Base-by-base conservation (phyloP, 2,888 invertebrate species). In the Ichneumoninae sp. region DNA sequence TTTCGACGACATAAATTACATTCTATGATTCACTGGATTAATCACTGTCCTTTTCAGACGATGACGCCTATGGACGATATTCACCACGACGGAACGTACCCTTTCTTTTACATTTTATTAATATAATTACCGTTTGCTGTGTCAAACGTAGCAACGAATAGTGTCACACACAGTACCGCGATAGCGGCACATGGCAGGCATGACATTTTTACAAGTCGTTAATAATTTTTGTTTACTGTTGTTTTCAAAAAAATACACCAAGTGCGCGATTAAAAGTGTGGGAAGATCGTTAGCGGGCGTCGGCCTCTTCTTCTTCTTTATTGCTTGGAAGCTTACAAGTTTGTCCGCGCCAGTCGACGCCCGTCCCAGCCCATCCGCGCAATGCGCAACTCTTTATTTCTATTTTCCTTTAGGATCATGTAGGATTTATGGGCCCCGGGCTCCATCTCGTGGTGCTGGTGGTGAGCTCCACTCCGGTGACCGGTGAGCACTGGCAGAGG, bases 81-180 rank as follows among this genome's bases (percentile, higher is more conserved):
- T 63, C 30, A 63, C 30, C 63, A 4, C 60, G 13, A 30, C 16
- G 44, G 13, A 63, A 63, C 30, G n/a, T 33, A 63, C 63, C 3
- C n/a, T 30, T 16, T 19, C 36, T 30, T 30, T 16, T 54, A 47
- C 16, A 36, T 22, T 30, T 16, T 54, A 47, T 22, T 5, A 60
- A 81, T 57, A 7, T 57, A 7, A 50, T 85, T 85, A 85, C 85
- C 85, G 19, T 82, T 71, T 71, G 77, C 57, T 19, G 40, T 60
- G 13, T 36, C 26, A 50, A 82, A 52, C 4, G 50, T 70, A 66
- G 47, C 57, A 44, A 44, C 52, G 16, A 85, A 16, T 3, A 81
- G 30, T 40, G 69, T 68, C 70, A 4, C 44, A 4, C 30, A 71
- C 71, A 75, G 69, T 75, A 85, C 44, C 57, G 81, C 52, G 69